A percentile compares a stretch with the other conserved stretches of the same genome.
Conservation (phyloP, 2,113 vertebrate genomes). For the Rutilus rutilus region DNA sequence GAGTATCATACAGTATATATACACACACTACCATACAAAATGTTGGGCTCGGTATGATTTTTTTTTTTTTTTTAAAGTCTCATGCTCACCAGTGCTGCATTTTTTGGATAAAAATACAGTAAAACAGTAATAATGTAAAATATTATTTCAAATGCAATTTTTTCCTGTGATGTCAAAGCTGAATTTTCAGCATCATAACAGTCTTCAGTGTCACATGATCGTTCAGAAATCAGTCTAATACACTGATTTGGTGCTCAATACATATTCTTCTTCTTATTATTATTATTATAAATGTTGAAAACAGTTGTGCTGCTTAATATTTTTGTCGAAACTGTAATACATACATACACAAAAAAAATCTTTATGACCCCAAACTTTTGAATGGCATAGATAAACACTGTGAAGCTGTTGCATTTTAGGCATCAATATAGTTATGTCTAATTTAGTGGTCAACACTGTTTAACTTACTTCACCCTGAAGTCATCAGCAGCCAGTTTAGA, state of each 20-base stretch:
- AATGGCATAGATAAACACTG: too few species aligned
- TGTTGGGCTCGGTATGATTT: not conserved
- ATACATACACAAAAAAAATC: too few species aligned
- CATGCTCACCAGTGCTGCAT: not conserved
- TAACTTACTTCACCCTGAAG: conserved; percentile 89
- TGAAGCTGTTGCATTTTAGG: not conserved
- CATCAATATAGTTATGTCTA: not conserved
- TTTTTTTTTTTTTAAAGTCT: not conserved
- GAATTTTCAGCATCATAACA: too few species aligned
- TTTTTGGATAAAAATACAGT: not conserved
- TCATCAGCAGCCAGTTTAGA: conserved; percentile 92
- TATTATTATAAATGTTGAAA: not conserved
- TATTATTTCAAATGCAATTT: not conserved
- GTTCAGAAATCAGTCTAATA: not conserved
- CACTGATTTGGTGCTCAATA: not conserved
- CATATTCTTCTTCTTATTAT: not conserved
- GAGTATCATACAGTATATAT: too few species aligned
- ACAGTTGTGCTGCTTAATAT: not conserved
- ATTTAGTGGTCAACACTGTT: not conserved
- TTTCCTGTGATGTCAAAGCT: not conserved
- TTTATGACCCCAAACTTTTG: not conserved
- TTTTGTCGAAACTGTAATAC: not conserved
- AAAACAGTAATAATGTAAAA: not conserved
- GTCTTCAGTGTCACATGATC: not conserved
- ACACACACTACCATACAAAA: not conserved